Base-by-base conservation (phyloP, 2,113 vertebrate species). In the Bombycilla garrulus region DNA sequence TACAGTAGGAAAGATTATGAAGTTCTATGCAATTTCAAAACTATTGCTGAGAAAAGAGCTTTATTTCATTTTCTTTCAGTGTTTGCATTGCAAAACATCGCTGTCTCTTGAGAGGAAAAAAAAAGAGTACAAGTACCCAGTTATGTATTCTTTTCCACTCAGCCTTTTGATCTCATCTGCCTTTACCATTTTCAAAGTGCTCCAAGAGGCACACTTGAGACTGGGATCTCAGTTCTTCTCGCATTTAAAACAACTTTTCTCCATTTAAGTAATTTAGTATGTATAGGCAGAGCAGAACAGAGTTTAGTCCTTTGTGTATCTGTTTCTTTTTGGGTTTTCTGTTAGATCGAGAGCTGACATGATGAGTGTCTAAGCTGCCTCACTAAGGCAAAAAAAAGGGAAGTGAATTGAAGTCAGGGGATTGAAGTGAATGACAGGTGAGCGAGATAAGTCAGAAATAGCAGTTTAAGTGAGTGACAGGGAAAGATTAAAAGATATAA, bases 401-500 rank as follows among this genome's bases (percentile, higher is more conserved):
- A 88, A 81, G 28, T 78, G 84, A 92, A 69, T 80, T 72, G 91
- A 96, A 97, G 86, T 86, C 69, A 95, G 65, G 89, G 93, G 70
- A 97, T n/a, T 85, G 48, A 40, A 31, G 26, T 96, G 85, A 97
- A 81, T 94, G 94, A 72, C 86, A 94, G 85, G 77, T 97, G 91
- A 94, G 69, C 17, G 24, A 90, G 92, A 93, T 76, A 97, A 97
- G 47, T 82, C 80, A 90, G 91, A 97, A 97, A 93, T 33, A 94
- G 88, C 53, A 93, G 70, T 20, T 94, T 79, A 74, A 74, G 87
- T 83, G 76, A 95, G 48, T 93, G 93, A 92, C 95, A 96, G 53
- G 51, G 33, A 25, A 95, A 95, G 93, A 97, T 97, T 96, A 96
- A 96, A 96, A 96, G 70, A 62, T 96, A 73, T 86, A 96, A 95